These are phyloP conservation scores for Pogonophryne albipinna DNA, from an alignment of 2,797 vertebrate genomes.

Conservation along the genomic window DNA sequence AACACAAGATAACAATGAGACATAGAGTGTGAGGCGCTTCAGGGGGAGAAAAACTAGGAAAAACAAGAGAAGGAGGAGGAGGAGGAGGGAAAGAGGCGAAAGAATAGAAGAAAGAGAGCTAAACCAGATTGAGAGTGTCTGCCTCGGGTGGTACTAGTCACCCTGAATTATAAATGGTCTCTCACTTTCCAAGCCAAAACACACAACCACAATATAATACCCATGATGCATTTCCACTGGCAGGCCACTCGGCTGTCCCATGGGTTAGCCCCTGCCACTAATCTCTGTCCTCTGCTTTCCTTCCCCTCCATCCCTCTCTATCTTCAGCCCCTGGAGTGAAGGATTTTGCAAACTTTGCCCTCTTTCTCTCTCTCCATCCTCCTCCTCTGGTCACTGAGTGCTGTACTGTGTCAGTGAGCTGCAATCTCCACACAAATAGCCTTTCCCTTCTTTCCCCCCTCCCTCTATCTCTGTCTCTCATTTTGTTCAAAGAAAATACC, in stretches of 20 bases:
- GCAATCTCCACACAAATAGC: conserved; percentile 52
- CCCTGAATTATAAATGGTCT: conserved; percentile 82
- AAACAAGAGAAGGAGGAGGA: conserved; percentile 38
- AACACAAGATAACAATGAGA: conserved; percentile 63
- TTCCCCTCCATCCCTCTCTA: conserved; percentile 33
- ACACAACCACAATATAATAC: conserved; percentile 76
- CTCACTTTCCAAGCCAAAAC: conserved; percentile 79
- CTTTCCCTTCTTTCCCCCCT: conserved; percentile 18
- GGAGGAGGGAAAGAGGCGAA: conserved; percentile 30
- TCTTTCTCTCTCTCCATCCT: conserved; percentile 51
- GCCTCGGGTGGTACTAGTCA: conserved; percentile 77
- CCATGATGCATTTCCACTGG: conserved; percentile 77
- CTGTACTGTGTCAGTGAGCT: conserved; percentile 42
- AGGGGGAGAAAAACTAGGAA: conserved; percentile 37
- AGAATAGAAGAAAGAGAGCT: conserved; percentile 60
- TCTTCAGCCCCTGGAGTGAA: conserved; percentile 48
- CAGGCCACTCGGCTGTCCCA: conserved; percentile 70
- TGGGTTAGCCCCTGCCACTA: conserved; percentile 65
- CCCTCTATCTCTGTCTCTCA: conserved; percentile 18
- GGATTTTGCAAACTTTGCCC: conserved; percentile 69
- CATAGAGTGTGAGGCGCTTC: conserved; percentile 61
- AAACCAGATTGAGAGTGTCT: conserved; percentile 75
- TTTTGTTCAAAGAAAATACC: conserved; percentile 54
- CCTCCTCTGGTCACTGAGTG: conserved; percentile 41
- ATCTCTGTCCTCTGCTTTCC: conserved; percentile 69